Evolutionary conservation across 2,797 vertebrate genomes (phyloP).

Genomic region (Squalus acanthias): DNA sequence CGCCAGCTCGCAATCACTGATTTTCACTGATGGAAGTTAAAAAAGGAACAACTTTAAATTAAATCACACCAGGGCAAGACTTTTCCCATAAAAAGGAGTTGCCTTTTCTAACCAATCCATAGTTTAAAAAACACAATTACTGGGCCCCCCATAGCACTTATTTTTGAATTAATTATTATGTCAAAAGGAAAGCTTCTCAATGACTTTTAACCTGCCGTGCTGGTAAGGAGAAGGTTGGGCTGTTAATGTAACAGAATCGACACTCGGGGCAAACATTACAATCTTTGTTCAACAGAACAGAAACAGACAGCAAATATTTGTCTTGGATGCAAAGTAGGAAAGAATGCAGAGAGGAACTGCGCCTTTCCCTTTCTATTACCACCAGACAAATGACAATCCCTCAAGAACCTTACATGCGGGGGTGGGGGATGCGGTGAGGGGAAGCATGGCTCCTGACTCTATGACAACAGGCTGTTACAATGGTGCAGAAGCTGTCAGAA

Average conservation of each 20-base stretch:
- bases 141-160: not conserved
- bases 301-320: conserved; percentile 36
- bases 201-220: not conserved
- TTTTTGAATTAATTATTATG: conserved; percentile 16
- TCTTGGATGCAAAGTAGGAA: conserved; percentile 4
- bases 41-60: not conserved
- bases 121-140: not conserved
- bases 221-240: conserved; percentile 5
- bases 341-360: not conserved
- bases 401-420: not conserved
- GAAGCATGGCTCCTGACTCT: not conserved
- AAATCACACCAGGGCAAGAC: not conserved
- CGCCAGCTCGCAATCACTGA: not conserved
- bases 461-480: not conserved
- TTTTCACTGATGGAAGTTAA: not conserved
- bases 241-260: not conserved
- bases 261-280: not conserved
- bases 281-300: not conserved
- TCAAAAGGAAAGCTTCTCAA: not conserved
- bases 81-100: not conserved
- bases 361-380: conserved; percentile 14
- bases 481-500: not conserved
- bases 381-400: conserved; percentile 1
- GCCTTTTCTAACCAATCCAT: not conserved
- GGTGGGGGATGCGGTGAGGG: not conserved